Conservation (phyloP, 2,797 vertebrate genomes). For the Tangara arthus region DNA sequence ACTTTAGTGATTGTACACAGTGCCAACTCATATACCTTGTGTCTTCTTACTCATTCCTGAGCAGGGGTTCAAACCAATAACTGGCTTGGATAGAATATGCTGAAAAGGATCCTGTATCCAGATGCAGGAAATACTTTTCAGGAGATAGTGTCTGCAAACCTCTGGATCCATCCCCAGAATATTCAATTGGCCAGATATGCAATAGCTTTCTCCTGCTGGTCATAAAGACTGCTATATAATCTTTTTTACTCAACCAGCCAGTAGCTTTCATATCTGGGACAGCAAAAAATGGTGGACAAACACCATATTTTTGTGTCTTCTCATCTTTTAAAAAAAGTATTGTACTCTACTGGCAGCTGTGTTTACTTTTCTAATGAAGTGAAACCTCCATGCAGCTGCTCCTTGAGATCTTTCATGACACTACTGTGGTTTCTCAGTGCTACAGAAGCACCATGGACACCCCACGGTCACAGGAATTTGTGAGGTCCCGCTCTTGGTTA, state of each 20-base stretch:
- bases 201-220: not conserved
- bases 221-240: not conserved
- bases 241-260: not conserved
- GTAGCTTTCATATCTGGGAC: not conserved
- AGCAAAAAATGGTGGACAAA: not conserved
- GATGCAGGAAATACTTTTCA: not conserved
- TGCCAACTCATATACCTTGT: not conserved
- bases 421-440: not conserved
- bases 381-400: not conserved
- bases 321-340: not conserved
- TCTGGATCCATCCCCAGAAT: not conserved
- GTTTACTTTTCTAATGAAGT: not conserved
- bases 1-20: not conserved
- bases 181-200: not conserved
- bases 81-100: not conserved
- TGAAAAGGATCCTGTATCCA: not conserved
- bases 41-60: not conserved
- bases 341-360: not conserved
- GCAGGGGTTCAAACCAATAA: not conserved
- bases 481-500: not conserved
- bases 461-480: not conserved
- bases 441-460: not conserved
- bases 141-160: not conserved
- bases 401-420: fast-evolving
- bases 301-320: not conserved